Evolutionary conservation across 2,888 invertebrate species (phyloP), one percentile per base, ranked within the genome.

Genomic region (Stegana nigrithorax): DNA sequence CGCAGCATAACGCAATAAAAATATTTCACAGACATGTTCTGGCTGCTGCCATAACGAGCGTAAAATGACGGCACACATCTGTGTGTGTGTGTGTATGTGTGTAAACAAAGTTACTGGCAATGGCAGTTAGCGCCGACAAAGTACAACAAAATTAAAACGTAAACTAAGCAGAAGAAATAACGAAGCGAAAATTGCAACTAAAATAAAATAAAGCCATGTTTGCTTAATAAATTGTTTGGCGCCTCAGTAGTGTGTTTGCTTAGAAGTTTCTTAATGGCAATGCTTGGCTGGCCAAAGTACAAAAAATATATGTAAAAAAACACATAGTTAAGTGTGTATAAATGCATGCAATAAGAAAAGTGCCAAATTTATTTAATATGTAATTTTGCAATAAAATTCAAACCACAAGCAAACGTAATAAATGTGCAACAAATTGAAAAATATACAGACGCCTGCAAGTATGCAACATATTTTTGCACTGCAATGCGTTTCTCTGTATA

Each of bases 121-220:
- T 47, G 23, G 19, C 23, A 12, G 23, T 23, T n/a, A n/a, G n/a
- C n/a, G n/a, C 32, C n/a, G 39, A 8, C 39, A 39, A 39, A 39
- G 2, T n/a, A 32, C 8, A 14, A 39, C n/a, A 39, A 39, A 39
- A 39, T 14, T 14, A 4, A 39, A n/a, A 39, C 4, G 17, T 10
- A 29, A 7, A 10, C 6, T 29, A 29, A 39, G 42, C 50, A 62
- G 64, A 62, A 67, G 69, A 79, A 76, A 79, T 76, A 76, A 79
- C 76, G 76, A 76, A 76, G 80, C 75, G 69, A 79, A 78, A 76
- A 76, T 76, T 79, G 70, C 79, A 76, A 76, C 80, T 79, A 76
- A 76, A 76, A 75, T 73, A 78, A 79, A 78, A 75, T 73, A 78
- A 79, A 78, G 78, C 78, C 73, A 79, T 76, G 75, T 78, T 79